Evolutionary conservation across 1,140 invertebrate species (phyloP), one percentile per base, ranked within the genome.

Genomic region (Neotoxoptera formosana): DNA sequence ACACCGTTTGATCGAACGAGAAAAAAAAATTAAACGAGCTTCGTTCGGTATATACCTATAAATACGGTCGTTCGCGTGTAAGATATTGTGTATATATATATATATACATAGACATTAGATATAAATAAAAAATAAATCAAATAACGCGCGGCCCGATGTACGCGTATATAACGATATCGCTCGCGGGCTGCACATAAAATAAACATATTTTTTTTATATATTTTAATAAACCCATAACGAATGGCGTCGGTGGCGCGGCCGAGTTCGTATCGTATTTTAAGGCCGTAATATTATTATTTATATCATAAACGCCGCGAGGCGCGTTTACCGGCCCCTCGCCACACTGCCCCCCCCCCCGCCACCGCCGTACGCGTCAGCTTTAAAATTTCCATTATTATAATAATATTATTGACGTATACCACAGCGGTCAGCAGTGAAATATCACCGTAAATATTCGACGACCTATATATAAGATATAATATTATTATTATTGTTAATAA

Each of bases 1-100:
- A 86, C 84, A 47, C 84, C 84, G 45, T 86, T 86, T 47, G 45
- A 86, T 41, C 84, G 45, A 25, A 41, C 41, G 41, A 41, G 41
- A 45, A 45, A 84, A 84, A 84, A 84, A 84, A 84, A 84, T 41
- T 84, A 84, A 84, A 84, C 83, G 36, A 84, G 83, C 83, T 84
- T n/a, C 60, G 41, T 84, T 84, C 9, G 36, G 23, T 84, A 53
- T 84, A 53, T 23, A 84, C 21, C 83, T 84, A 84, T 84, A 25
- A n/a, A 76, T 34, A 76, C 30, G 0, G 14, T 1, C 4, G 2
- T 45, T 23, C 21, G 23, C 14, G 34, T 45, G 23, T n/a, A 76
- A 17, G n/a, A 14, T 48, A 9, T 47, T n/a, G n/a, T n/a, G n/a
- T n/a, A n/a, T n/a, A n/a, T n/a, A n/a, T n/a, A 48, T 4, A 30